Base-by-base conservation (phyloP, 2,888 invertebrate species). In the Drosophila kokeensis region DNA sequence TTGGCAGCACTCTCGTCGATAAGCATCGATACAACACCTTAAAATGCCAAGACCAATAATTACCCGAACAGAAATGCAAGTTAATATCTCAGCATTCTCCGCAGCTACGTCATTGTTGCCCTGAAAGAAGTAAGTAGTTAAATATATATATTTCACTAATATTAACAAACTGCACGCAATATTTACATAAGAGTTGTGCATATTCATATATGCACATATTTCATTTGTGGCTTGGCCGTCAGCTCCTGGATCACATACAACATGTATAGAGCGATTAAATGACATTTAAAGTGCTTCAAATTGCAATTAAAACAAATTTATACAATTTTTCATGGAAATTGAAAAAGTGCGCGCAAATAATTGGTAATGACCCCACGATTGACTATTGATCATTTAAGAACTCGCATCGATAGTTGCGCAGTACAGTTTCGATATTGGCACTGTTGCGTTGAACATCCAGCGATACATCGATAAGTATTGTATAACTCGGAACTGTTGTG, bases 401-500 rank as follows among this genome's bases (percentile, higher is more conserved):
- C 21, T 1, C 4, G 0, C 18, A 73, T 76, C 70, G 73, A 76
- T 62, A 36, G 42, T 32, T 24, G 27, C 10, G 30, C 63, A 30
- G 6, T 21, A 1, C 2, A 2, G 18, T 2, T 18, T 27, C 27
- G 27, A 49, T 49, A 49, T 10, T 18, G 24, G 2, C 49, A 49
- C 18, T 15, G 49, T 10, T 27, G 5, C 10, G 2, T 5, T 49
- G 13, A 2, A 7, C 4, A 27, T 61, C 5, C 34, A 36, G 36
- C 64, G 69, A 75, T 58, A 21, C 21, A 80, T 80, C 76, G 76
- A 76, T 76, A 57, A 52, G 30, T 49, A 82, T 79, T 79, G 82
- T 82, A 77, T 89, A 87, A 72, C 57, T 63, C 29, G 4, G 34
- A 34, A 54, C 71, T 83, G 69, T 81, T 80, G 68, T 82, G 53